phyloP scores from a whole-genome alignment of 2,888 invertebrate genomes.

The Dusona sp. region DNA sequence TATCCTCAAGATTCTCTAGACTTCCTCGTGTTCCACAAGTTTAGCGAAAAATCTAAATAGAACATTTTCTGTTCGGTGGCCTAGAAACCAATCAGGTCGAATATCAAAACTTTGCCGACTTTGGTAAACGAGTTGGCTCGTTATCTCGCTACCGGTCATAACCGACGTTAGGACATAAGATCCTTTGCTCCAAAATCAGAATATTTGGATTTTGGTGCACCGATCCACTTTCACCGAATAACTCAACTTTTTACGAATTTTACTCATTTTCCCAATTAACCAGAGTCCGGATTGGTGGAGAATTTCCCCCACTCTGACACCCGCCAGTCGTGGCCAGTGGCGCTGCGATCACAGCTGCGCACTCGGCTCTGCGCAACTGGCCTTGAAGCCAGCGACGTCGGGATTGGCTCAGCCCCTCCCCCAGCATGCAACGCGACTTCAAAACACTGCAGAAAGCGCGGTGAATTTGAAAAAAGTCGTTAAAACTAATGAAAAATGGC shows the following conservation, averaged over 20 bases:
- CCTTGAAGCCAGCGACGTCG: too few species aligned
- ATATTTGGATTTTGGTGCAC: not conserved
- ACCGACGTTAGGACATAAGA: not conserved
- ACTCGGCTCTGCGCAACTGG: too few species aligned
- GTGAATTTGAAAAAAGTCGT: too few species aligned
- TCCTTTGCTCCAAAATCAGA: not conserved
- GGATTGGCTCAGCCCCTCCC: too few species aligned
- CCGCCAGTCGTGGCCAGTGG: too few species aligned
- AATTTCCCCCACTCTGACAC: not conserved
- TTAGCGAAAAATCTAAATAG: not conserved
- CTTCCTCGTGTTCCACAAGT: not conserved
- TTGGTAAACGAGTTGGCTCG: not conserved
- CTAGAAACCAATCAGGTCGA: not conserved
- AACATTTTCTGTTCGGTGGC: not conserved
- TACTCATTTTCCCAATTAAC: not conserved
- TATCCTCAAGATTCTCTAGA: not conserved
- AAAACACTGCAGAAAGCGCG: too few species aligned
- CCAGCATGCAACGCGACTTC: too few species aligned
- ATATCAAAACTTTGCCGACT: slow-evolving; percentile 1
- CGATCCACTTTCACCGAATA: not conserved
- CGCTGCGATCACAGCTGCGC: too few species aligned
- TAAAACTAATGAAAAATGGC: too few species aligned
- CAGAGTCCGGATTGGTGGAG: not conserved
- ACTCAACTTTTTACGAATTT: not conserved
- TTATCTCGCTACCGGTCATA: slow-evolving; percentile 5